Conservation (phyloP, 2,797 vertebrate genomes). For the Bufotes viridis region DNA sequence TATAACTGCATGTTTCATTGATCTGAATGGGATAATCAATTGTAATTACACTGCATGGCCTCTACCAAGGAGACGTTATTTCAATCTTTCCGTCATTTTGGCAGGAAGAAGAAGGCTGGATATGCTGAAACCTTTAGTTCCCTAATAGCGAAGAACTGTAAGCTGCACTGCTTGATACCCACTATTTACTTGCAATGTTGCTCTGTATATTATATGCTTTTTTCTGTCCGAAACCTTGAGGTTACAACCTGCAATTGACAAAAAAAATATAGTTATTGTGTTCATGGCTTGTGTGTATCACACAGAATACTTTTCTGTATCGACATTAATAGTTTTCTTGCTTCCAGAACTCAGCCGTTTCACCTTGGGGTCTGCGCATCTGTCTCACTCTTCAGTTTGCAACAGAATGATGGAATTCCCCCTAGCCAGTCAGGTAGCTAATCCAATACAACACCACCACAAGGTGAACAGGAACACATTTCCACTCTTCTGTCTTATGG, state of each 20-base stretch:
- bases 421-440: slow-evolving; percentile 60
- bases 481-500: slow-evolving; percentile 34
- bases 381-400: slow-evolving; percentile 57
- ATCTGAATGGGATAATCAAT: no score
- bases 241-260: slow-evolving; percentile 36
- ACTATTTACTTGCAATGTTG: not conserved
- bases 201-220: not conserved
- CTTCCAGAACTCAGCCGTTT: slow-evolving; percentile 44
- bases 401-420: slow-evolving; percentile 63
- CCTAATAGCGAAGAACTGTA: not conserved
- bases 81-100: no score
- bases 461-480: slow-evolving; percentile 53
- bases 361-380: slow-evolving; percentile 60
- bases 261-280: slow-evolving; percentile 53
- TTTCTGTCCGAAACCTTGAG: slow-evolving; percentile 36
- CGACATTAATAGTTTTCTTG: slow-evolving; percentile 63
- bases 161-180: not conserved
- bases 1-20: no score
- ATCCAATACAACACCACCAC: slow-evolving; percentile 59
- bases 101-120: no score
- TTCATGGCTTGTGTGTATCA: slow-evolving; percentile 30
- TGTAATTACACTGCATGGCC: no score
- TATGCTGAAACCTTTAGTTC: not conserved
- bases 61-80: no score
- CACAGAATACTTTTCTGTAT: slow-evolving; percentile 49